These are phyloP conservation scores for Lordiphosa mommai DNA, from an alignment of 1,140 invertebrate genomes.

Conservation along the genomic window DNA sequence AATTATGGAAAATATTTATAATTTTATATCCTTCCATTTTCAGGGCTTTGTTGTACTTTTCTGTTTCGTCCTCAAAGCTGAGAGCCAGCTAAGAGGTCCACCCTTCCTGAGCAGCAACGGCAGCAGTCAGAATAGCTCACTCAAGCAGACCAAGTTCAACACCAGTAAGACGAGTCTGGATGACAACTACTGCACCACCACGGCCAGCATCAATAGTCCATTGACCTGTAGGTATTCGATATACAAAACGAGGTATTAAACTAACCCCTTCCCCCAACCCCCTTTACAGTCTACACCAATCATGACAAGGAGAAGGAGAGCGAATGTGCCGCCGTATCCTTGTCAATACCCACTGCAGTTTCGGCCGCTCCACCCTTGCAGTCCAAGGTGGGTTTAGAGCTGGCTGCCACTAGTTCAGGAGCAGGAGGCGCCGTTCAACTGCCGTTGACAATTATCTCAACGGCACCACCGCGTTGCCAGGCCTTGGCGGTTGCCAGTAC, in stretches of 20 bases:
- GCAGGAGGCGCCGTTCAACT: slow-evolving; percentile 43
- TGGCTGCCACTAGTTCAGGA: slow-evolving; percentile 24
- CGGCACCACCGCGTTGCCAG: slow-evolving; percentile 70
- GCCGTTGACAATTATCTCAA: slow-evolving; percentile 78
- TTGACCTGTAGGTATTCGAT: slow-evolving; percentile 80
- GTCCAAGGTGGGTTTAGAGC: slow-evolving; percentile 51
- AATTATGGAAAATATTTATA: slow-evolving; percentile 10
- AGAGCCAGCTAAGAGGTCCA: slow-evolving; percentile 67
- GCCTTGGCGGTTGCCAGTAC: slow-evolving; percentile 27
- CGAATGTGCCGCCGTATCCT: slow-evolving; percentile 46
- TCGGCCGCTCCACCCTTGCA: slow-evolving; percentile 41
- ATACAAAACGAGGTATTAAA: background rate
- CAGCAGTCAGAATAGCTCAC: slow-evolving; percentile 54
- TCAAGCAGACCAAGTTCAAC: slow-evolving; percentile 68
- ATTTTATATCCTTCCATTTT: slow-evolving; percentile 23
- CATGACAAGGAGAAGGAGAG: slow-evolving; percentile 79
- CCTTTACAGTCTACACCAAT: slow-evolving; percentile 71
- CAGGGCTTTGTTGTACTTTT: slow-evolving; percentile 80
- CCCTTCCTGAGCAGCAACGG: slow-evolving; percentile 55
- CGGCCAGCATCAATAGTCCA: slow-evolving; percentile 80
- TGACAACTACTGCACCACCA: slow-evolving; percentile 79
- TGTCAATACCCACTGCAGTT: slow-evolving; percentile 32
- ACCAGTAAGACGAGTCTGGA: slow-evolving; percentile 75
- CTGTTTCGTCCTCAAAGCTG: slow-evolving; percentile 81
- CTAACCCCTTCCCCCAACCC: background rate